Evolutionary conservation across 2,797 vertebrate genomes (phyloP).

Genomic region (Xyrichtys novacula): DNA sequence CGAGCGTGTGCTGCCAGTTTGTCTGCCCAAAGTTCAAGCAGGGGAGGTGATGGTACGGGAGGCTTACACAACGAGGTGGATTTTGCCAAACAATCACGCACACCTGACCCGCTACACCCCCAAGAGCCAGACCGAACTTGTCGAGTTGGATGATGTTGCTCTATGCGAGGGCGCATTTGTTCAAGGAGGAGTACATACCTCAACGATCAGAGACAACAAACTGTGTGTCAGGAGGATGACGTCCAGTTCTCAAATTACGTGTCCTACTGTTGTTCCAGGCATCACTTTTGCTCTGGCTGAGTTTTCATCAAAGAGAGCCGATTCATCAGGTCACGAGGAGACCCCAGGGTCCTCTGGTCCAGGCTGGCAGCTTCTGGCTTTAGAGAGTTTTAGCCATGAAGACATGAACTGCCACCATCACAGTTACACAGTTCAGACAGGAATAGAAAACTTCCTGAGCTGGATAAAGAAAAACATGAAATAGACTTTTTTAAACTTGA

Average conservation of each 20-base stretch:
- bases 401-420: constrained; percentile 83
- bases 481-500: constrained; percentile 57
- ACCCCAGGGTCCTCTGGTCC: constrained; percentile 30
- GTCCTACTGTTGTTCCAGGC: constrained; percentile 89
- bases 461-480: constrained; percentile 93
- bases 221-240: constrained; percentile 86
- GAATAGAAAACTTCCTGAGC: constrained; percentile 87
- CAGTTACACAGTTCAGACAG: constrained; percentile 86
- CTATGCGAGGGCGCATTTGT: constrained; percentile 89
- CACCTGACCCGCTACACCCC: constrained; percentile 51
- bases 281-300: constrained; percentile 79
- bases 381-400: constrained; percentile 89
- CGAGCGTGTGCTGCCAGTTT: constrained; percentile 87
- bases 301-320: constrained; percentile 43
- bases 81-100: constrained; percentile 62
- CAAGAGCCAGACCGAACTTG: constrained; percentile 76
- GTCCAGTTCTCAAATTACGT: constrained; percentile 78
- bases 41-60: constrained; percentile 71
- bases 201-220: constrained; percentile 87
- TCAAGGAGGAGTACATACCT: constrained; percentile 80
- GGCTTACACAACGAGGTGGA: constrained; percentile 86
- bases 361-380: constrained; percentile 89
- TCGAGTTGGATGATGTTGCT: constrained; percentile 84
- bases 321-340: constrained; percentile 56
- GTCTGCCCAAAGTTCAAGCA: constrained; percentile 84